Conservation (phyloP, 2,888 invertebrate species). For the Epinotia demarniana region DNA sequence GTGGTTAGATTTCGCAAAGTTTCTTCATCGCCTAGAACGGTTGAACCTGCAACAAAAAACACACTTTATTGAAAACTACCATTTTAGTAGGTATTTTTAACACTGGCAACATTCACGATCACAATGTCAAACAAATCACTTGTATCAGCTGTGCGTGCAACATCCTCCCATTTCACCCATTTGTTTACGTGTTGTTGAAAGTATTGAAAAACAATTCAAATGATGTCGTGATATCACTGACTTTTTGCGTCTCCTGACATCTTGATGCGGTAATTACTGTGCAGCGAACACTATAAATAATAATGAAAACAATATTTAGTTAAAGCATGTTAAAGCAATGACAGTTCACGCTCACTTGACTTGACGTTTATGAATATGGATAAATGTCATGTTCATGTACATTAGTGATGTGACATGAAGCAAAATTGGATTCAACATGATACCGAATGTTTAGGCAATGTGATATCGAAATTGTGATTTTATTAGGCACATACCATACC, state of each 20-base stretch:
- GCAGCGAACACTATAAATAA: not conserved
- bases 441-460: not conserved
- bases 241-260: slow-evolving; percentile 11
- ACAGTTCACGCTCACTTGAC: not conserved
- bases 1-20: slow-evolving; percentile 87
- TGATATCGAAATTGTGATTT: not conserved
- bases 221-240: not conserved
- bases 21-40: slow-evolving; percentile 70
- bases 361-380: not conserved
- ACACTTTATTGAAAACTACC: slow-evolving; percentile 20
- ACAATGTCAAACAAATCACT: not conserved
- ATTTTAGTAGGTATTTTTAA: slow-evolving; percentile 27
- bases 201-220: not conserved
- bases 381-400: not conserved
- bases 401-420: slow-evolving; percentile 29
- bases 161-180: not conserved
- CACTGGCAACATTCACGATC: slow-evolving; percentile 33
- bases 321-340: not conserved
- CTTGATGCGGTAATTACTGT: slow-evolving; percentile 6
- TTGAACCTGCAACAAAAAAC: slow-evolving; percentile 62
- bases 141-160: slow-evolving; percentile 3
- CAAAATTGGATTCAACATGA: not conserved
- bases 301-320: not conserved
- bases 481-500: too few species aligned
- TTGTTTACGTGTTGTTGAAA: not conserved